A percentile compares a stretch with the other conserved stretches of the same genome.
phyloP scores from a whole-genome alignment of 2,888 invertebrate genomes.

The Trissonchulus latispiculum region DNA sequence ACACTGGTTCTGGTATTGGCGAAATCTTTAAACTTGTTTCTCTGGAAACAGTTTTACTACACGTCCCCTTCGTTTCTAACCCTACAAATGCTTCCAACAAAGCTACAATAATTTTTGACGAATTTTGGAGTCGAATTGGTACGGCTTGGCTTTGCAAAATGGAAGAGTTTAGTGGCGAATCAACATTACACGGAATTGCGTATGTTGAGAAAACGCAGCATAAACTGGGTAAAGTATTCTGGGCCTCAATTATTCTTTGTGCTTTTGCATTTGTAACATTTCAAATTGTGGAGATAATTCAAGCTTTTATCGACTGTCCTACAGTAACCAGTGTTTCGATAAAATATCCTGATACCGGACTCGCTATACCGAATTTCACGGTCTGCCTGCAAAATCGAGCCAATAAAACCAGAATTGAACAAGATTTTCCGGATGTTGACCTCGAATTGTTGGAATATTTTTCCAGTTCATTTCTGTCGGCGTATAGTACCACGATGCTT shows the following conservation, averaged over 20 bases:
- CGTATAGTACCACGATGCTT: slow-evolving; percentile 10
- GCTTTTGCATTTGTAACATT: not conserved
- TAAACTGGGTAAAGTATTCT: not conserved
- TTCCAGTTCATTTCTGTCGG: slow-evolving; percentile 5
- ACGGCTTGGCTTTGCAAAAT: too few relatives aligned
- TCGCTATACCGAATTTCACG: slow-evolving; percentile 3
- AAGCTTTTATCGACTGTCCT: slow-evolving; percentile 3
- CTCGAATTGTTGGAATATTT: slow-evolving; percentile 10
- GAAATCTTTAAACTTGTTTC: too few relatives aligned
- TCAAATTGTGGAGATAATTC: slow-evolving; percentile 2
- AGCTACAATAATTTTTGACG: too few relatives aligned
- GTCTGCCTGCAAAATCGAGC: slow-evolving; percentile 5
- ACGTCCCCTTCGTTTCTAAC: too few relatives aligned
- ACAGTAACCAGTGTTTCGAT: not conserved
- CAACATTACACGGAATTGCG: slow-evolving; percentile 12
- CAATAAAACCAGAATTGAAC: not conserved
- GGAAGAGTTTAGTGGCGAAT: not conserved
- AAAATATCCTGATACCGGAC: not conserved
- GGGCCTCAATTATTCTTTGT: not conserved
- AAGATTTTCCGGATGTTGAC: not conserved
- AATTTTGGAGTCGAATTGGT: too few relatives aligned
- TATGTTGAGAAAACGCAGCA: not conserved
- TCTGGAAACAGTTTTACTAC: too few relatives aligned
- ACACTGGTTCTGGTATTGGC: too few relatives aligned
- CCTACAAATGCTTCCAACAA: too few relatives aligned